A percentile compares a stretch with the other conserved stretches of the same genome.
phyloP scores from a whole-genome alignment of 2,113 vertebrate genomes.

The Dryoscopus gambensis region DNA sequence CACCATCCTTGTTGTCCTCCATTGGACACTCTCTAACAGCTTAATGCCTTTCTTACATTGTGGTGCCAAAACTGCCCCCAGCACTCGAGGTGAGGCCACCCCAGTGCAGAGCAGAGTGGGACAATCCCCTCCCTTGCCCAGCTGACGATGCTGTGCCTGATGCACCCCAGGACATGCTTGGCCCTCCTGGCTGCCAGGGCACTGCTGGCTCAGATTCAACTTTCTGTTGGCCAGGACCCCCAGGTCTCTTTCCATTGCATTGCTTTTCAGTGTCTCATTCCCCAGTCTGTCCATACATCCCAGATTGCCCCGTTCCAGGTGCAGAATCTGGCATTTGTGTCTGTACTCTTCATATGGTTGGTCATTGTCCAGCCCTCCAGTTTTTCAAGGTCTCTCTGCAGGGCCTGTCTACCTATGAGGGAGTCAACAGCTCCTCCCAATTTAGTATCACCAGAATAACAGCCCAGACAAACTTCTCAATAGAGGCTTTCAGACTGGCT shows the following conservation, averaged over 20 bases:
- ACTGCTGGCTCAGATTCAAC: background rate
- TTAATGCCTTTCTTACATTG: too few relatives aligned
- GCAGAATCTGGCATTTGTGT: background rate
- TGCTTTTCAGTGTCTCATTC: background rate
- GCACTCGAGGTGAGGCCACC: accelerated
- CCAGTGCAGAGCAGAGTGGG: background rate
- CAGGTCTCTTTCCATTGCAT: background rate
- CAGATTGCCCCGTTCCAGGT: background rate
- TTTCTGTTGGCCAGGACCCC: background rate
- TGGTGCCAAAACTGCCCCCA: accelerated
- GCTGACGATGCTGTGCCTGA: background rate
- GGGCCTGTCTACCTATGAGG: background rate
- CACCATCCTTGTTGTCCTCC: background rate
- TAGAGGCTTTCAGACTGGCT: background rate
- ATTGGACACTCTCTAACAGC: background rate
- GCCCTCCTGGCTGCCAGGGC: background rate
- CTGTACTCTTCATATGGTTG: background rate
- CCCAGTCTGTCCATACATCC: background rate
- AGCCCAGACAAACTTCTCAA: background rate
- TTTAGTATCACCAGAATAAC: background rate
- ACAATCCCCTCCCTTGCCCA: background rate
- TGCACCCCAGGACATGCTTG: background rate
- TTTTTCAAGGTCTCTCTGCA: background rate
- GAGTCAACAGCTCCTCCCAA: background rate
- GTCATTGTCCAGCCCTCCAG: background rate